Percentiles rank a stretch among this genome's conserved stretches.
These are phyloP conservation scores for Endomychus coccineus DNA, from an alignment of 2,888 invertebrate genomes.

Conservation along the genomic window DNA sequence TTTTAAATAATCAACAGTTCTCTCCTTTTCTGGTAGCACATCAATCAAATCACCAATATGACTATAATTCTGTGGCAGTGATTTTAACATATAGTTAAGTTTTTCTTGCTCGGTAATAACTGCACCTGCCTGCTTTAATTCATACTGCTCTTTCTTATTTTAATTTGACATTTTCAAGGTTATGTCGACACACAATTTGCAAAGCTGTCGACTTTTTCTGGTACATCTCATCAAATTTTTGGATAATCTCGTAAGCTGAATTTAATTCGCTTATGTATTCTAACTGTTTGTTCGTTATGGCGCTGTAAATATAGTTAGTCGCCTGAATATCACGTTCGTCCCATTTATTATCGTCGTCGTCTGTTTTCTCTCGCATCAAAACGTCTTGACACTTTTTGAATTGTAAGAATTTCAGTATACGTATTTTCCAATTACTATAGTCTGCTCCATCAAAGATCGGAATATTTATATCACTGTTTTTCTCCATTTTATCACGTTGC, in stretches of 20 bases:
- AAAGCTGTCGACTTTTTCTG: conserved; percentile 4
- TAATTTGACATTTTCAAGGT: too few species aligned
- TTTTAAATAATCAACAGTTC: conserved; percentile 18
- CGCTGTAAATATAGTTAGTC: conserved; percentile 19
- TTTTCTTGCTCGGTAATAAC: too few species aligned
- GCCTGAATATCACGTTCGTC: conserved; percentile 21
- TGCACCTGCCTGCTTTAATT: conserved; percentile 17
- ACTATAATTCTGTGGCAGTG: conserved; percentile 15
- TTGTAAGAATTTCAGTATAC: conserved; percentile 20
- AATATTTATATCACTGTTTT: background rate
- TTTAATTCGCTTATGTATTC: conserved; percentile 19
- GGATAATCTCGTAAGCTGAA: conserved; percentile 22
- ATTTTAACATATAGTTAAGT: conserved; percentile 17
- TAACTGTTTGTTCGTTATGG: conserved; percentile 20
- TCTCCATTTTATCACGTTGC: too few species aligned
- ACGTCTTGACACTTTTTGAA: conserved; percentile 19
- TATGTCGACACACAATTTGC: conserved; percentile 2
- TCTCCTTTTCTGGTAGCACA: conserved; percentile 15
- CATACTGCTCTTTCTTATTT: conserved; percentile 16
- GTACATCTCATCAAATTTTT: conserved; percentile 24
- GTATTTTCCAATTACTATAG: conserved; percentile 24
- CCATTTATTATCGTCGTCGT: conserved; percentile 15
- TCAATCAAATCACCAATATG: conserved; percentile 18
- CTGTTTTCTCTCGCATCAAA: conserved; percentile 12
- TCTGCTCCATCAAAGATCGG: conserved; percentile 16